These are phyloP conservation scores for Bombus superbus DNA, from an alignment of 1,140 invertebrate species.

Conservation along the genomic window DNA sequence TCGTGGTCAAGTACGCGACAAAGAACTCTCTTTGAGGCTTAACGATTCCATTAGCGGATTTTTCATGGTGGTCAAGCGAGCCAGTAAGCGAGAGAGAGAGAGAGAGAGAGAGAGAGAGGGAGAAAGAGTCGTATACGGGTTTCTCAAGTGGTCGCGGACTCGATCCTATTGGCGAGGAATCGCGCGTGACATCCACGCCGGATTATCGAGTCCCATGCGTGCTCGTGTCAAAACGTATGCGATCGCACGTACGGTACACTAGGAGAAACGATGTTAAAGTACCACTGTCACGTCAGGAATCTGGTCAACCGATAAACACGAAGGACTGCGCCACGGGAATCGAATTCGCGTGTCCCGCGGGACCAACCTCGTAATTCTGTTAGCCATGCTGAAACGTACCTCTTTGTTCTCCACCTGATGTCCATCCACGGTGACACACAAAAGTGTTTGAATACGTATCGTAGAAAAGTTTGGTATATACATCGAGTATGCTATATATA, in stretches of 20 bases:
- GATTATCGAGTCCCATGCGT: slow-evolving; percentile 53
- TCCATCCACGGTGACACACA: background rate
- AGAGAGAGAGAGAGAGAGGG: background rate
- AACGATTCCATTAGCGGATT: slow-evolving; percentile 32
- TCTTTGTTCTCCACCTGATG: too few species aligned
- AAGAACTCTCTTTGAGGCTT: background rate
- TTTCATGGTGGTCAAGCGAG: background rate
- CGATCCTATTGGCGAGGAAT: slow-evolving; percentile 5
- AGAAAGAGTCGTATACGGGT: background rate
- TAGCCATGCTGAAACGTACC: slow-evolving; percentile 12
- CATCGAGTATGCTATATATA: too few species aligned
- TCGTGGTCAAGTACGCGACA: background rate
- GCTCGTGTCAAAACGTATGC: slow-evolving; percentile 58
- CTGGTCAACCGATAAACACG: slow-evolving; percentile 31
- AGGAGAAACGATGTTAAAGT: slow-evolving; percentile 39
- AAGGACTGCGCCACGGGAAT: background rate
- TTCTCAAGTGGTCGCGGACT: too few species aligned
- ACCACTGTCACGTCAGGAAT: slow-evolving; percentile 45
- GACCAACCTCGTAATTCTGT: slow-evolving; percentile 52
- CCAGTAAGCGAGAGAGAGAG: background rate
- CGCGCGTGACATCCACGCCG: slow-evolving; percentile 35
- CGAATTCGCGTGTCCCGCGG: slow-evolving; percentile 50
- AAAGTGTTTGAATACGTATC: background rate
- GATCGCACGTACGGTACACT: slow-evolving; percentile 7
- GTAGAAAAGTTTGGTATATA: too few species aligned